Conservation (phyloP, 2,888 invertebrate species). For the Seladonia tumulorum region DNA sequence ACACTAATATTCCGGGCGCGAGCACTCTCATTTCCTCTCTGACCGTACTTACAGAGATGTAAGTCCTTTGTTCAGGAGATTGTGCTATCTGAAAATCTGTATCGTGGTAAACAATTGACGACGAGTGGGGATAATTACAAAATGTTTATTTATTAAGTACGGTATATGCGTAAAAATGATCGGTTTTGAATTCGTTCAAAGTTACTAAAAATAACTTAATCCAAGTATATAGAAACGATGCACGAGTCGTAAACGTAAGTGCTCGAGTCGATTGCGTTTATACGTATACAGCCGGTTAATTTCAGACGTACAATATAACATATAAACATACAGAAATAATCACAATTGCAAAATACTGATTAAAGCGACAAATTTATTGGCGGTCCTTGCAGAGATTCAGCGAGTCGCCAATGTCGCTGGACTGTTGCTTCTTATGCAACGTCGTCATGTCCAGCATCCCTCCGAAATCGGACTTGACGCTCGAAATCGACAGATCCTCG, state of each 20-base stretch:
- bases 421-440: constrained; percentile 75
- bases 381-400: constrained; percentile 81
- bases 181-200: neutral
- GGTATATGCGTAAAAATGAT: constrained; percentile 12
- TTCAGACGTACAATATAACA: constrained; percentile 30
- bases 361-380: constrained; percentile 59
- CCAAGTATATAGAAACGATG: neutral
- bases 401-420: constrained; percentile 77
- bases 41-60: neutral
- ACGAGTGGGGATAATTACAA: neutral
- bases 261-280: constrained; percentile 32
- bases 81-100: neutral
- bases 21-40: too few species aligned
- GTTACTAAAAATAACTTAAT: constrained; percentile 48
- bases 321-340: constrained; percentile 47
- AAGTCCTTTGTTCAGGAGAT: neutral
- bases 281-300: constrained; percentile 31
- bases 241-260: constrained; percentile 30
- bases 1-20: too few species aligned
- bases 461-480: constrained; percentile 74
- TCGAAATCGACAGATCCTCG: constrained; percentile 79
- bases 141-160: constrained; percentile 47
- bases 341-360: constrained; percentile 55
- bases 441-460: constrained; percentile 81
- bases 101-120: neutral